Evolutionary conservation across 2,797 vertebrate genomes (phyloP), one percentile per base, ranked within the genome.

Genomic region (Xenentodon cancila): DNA sequence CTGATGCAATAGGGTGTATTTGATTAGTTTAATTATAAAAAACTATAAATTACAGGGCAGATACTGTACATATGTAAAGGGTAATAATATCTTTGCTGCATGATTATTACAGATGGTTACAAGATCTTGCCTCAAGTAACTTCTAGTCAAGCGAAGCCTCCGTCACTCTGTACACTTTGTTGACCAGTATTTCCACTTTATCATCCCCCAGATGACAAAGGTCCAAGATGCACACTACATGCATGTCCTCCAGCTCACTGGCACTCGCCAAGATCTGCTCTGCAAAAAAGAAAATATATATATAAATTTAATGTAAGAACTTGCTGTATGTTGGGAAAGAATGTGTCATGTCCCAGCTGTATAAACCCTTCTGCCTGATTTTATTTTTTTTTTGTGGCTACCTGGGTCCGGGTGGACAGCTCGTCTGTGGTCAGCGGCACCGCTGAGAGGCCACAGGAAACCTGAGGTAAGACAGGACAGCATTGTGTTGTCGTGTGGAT

Each of bases 151-250:
- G 63, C 56, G 45, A 66, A 37, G 86, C 56, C 9, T 95, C 93
- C 1, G 89, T 66, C n/a, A 91, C 84, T 81, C 71, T 86, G 88
- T 96, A 96, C 42, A 97, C 87, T 88, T 95, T 97, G 79, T 87
- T 94, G 79, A 98, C 88, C 74, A 93, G 84, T 53, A 96, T 91
- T 86, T 99, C 96, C 34, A 95, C 84, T 55, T 92, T 84, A 59
- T 94, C 85, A 64, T 91, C 93, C 42, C 93, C 94, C 61, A 98
- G 90, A 83, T 93, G 93, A 85, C 94, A 97, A 55, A 96, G 58
- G 71, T 97, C 95, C 84, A 99, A 81, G 80, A 97, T 74, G 68
- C 94, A 95, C 72, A 97, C 79, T 5, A 97, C 82, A 1, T 91
- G 93, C 3, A 74, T 75, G 47, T 87, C 91, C 53, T 95, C 94